Evolutionary conservation across 2,888 invertebrate species (phyloP).

Genomic region (Adineta ricciae): DNA sequence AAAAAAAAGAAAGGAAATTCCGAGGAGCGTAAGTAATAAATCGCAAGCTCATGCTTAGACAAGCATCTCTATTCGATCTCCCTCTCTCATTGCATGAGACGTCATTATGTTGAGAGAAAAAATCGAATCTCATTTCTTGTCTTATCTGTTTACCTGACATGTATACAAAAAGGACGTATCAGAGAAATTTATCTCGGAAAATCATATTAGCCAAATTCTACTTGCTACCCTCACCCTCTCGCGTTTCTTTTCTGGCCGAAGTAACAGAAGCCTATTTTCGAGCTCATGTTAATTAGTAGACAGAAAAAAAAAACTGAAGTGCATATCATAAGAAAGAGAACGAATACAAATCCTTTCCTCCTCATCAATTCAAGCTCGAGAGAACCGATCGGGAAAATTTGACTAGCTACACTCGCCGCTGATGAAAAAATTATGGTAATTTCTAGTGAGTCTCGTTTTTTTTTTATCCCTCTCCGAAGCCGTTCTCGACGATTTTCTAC

Average conservation of each 20-base stretch:
- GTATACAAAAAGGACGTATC: neutral
- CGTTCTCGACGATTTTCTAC: neutral
- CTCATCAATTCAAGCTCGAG: neutral
- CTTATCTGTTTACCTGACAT: neutral
- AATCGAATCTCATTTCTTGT: neutral
- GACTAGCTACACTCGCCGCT: no score
- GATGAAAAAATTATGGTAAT: slow-evolving; percentile 12
- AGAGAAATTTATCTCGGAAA: no score
- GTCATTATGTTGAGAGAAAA: neutral
- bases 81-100: neutral
- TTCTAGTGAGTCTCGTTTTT: neutral
- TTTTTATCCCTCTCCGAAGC: neutral
- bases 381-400: no score
- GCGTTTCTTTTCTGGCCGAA: neutral
- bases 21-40: neutral
- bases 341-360: neutral
- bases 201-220: no score
- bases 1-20: neutral
- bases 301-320: neutral
- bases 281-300: neutral
- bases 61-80: neutral
- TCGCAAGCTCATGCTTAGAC: neutral
- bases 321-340: neutral
- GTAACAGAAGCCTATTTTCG: neutral
- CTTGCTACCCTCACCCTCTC: no score